These are phyloP conservation scores for Morinoia aosen DNA, from an alignment of 2,888 invertebrate species.

Conservation along the genomic window DNA sequence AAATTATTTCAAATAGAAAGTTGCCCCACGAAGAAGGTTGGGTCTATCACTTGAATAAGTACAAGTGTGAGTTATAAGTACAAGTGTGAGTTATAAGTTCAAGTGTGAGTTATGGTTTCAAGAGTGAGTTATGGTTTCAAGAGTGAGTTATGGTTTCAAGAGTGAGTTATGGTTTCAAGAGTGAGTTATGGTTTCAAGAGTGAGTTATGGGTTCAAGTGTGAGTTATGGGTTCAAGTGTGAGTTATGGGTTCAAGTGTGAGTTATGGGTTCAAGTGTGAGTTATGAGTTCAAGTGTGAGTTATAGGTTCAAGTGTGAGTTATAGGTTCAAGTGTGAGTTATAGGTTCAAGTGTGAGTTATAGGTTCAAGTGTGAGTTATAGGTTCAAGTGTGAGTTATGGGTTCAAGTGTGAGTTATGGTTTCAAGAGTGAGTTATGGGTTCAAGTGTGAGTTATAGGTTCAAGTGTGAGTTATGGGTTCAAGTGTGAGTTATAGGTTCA, in stretches of 20 bases:
- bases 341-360: neutral
- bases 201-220: neutral
- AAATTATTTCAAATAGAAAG: no score
- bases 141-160: neutral
- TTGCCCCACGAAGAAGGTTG: neutral
- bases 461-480: neutral
- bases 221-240: neutral
- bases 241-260: neutral
- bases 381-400: neutral
- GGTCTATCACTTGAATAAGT: neutral
- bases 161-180: neutral
- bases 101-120: neutral
- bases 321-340: neutral
- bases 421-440: neutral
- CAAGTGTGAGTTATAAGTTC: neutral
- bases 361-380: neutral
- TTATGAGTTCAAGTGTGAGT: neutral
- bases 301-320: neutral
- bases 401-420: neutral
- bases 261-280: neutral
- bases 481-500: neutral
- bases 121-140: no score
- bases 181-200: neutral
- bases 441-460: neutral
- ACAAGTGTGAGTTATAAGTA: neutral